Conservation (phyloP, 2,888 invertebrate species). For the Aethes cnicana region DNA sequence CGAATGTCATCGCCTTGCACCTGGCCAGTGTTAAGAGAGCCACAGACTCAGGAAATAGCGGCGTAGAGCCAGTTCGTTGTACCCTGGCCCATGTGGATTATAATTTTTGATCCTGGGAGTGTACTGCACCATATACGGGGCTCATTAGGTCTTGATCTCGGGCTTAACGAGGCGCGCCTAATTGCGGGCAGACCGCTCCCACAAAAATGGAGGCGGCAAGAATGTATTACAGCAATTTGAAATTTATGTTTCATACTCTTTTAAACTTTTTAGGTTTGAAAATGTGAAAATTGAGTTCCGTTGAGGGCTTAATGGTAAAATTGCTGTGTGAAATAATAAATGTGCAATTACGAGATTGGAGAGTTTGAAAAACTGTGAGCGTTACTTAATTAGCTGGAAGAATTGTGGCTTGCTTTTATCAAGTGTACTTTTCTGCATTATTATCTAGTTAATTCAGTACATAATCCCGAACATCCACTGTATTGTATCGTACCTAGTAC, state of each 20-base stretch:
- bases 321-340: conserved; percentile 12
- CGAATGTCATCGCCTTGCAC: conserved; percentile 54
- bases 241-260: conserved; percentile 64
- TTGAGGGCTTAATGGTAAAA: conserved; percentile 15
- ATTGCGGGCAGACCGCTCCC: conserved; percentile 59
- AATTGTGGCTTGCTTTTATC: no score
- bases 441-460: no score
- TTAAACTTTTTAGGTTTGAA: conserved; percentile 41
- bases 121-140: conserved; percentile 74
- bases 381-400: no score
- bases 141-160: conserved; percentile 76
- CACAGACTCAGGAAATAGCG: neutral
- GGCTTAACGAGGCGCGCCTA: conserved; percentile 71
- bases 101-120: conserved; percentile 72
- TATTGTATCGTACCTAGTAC: no score
- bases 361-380: neutral
- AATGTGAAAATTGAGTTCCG: conserved; percentile 26
- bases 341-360: conserved; percentile 2
- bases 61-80: conserved; percentile 38
- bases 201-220: conserved; percentile 57
- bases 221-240: conserved; percentile 60
- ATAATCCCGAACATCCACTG: no score
- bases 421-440: no score
- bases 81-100: conserved; percentile 54
- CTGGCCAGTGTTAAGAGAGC: conserved; percentile 41